Conservation (phyloP, 92 coral and sea anemone species). For the Palythoa grandis region DNA sequence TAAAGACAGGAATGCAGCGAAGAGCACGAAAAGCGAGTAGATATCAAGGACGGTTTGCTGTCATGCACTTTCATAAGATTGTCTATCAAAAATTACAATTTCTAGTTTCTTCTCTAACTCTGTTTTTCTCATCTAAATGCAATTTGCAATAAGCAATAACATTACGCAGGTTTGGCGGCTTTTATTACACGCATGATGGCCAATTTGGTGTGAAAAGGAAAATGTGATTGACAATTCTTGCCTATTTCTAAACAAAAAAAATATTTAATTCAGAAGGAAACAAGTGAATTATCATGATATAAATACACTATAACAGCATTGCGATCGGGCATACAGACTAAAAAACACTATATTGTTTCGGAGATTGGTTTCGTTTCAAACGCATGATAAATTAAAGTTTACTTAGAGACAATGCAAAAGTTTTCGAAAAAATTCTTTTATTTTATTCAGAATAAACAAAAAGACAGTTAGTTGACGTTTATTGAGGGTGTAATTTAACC, state of each 20-base stretch:
- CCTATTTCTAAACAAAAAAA: background rate
- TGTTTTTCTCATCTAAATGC: too few relatives aligned
- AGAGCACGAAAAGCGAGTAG: too few relatives aligned
- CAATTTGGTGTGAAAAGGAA: too few relatives aligned
- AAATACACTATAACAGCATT: background rate
- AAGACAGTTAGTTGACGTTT: conserved; percentile 43
- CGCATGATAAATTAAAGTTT: conserved; percentile 52
- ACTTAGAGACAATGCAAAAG: conserved; percentile 66
- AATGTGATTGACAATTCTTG: too few relatives aligned
- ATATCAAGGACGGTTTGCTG: too few relatives aligned
- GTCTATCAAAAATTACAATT: too few relatives aligned
- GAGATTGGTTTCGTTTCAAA: conserved; percentile 17
- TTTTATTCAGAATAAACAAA: conserved; percentile 58
- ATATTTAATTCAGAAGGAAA: background rate
- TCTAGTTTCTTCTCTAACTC: too few relatives aligned
- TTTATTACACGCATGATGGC: too few relatives aligned
- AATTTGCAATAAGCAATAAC: too few relatives aligned
- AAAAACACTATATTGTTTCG: background rate
- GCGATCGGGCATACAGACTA: background rate
- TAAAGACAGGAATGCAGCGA: background rate
- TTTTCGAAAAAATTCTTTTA: conserved; percentile 66
- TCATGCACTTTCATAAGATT: too few relatives aligned
- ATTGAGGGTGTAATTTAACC: conserved; percentile 36
- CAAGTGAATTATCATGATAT: background rate
- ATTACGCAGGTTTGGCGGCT: too few relatives aligned